These are phyloP conservation scores for Chamaetylas fuelleborni DNA, from an alignment of 2,113 vertebrate genomes.

Conservation along the genomic window DNA sequence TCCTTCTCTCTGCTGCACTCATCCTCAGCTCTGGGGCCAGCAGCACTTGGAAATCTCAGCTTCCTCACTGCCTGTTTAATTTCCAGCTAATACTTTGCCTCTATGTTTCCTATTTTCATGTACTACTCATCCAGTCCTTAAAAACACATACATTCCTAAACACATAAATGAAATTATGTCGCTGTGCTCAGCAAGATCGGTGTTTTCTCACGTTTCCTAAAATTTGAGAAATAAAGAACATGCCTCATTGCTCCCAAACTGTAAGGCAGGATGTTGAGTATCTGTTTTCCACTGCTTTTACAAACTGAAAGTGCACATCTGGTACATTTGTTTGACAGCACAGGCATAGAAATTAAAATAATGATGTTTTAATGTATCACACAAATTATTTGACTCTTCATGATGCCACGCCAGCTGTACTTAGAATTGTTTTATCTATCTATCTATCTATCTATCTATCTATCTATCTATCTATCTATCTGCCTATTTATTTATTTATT, in stretches of 20 bases:
- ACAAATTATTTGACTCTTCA: neutral
- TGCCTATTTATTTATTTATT: neutral
- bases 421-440: neutral
- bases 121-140: neutral
- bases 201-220: neutral
- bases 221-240: neutral
- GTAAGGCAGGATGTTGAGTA: neutral
- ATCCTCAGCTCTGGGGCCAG: conserved; percentile 32
- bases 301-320: neutral
- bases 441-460: neutral
- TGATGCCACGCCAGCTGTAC: neutral
- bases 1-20: conserved; percentile 2
- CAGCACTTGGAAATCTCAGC: neutral
- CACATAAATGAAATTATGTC: neutral
- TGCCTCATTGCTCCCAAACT: neutral
- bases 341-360: neutral
- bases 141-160: neutral
- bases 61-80: conserved; percentile 1
- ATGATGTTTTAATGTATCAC: neutral
- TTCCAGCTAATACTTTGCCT: neutral
- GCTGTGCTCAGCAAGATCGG: neutral
- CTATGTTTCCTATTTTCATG: neutral
- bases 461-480: neutral
- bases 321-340: neutral
- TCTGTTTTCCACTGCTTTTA: neutral